Conservation (phyloP, 2,797 vertebrate species). For the Eremophila alpestris region DNA sequence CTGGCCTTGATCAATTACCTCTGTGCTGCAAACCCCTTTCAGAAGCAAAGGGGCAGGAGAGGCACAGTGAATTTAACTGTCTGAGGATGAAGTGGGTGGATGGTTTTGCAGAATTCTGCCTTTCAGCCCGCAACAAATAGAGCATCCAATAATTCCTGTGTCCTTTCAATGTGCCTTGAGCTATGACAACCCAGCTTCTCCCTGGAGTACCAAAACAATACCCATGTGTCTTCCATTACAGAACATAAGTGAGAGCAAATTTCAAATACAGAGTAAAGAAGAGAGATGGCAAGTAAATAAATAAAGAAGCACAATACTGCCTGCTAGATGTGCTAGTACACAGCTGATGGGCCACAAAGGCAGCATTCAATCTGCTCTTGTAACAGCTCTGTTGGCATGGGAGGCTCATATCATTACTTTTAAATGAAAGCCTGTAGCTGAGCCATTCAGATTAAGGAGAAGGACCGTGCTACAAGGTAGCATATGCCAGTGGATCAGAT, state of each 20-base stretch:
- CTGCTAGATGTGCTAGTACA: not conserved
- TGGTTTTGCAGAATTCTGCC: not conserved
- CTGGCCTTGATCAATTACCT: not conserved
- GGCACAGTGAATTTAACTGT: not conserved
- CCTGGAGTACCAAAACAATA: not conserved
- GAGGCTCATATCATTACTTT: not conserved
- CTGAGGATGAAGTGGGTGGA: not conserved
- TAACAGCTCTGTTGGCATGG: not conserved
- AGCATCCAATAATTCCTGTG: not conserved
- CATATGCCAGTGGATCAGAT: slow-evolving; percentile 35
- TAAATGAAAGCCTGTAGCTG: not conserved
- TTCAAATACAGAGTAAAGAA: not conserved
- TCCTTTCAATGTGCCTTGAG: not conserved
- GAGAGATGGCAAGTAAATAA: not conserved
- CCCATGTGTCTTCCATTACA: not conserved
- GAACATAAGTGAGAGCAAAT: not conserved
- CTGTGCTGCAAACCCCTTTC: not conserved
- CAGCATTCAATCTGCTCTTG: not conserved
- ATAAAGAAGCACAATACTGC: not conserved
- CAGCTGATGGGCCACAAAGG: not conserved
- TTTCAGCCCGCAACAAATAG: not conserved
- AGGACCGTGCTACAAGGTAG: slow-evolving; percentile 7
- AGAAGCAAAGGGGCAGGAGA: not conserved
- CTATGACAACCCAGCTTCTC: not conserved
- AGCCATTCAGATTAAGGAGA: not conserved